Percentiles rank a stretch among this genome's conserved stretches.
Conservation (phyloP, 35 echinoderm and acorn worm species). For the Holothuria glaberrima region DNA sequence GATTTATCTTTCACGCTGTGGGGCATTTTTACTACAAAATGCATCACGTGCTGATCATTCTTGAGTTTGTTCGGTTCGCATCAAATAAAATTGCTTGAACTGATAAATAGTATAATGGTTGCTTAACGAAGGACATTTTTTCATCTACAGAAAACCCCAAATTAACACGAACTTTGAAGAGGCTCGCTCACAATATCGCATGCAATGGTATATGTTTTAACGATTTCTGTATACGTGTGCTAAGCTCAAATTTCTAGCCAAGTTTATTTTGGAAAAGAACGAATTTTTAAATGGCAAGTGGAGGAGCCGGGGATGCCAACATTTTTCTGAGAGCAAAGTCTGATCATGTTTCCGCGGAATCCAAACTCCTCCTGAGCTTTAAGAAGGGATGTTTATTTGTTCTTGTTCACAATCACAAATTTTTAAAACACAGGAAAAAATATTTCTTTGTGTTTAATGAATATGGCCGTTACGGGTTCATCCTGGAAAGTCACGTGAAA, state of each 20-base stretch:
- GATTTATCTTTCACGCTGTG: no score
- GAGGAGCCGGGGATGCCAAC: neutral
- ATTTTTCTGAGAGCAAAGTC: neutral
- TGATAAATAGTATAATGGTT: no score
- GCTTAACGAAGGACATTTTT: no score
- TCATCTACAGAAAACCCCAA: no score
- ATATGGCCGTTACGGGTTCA: constrained; percentile 9
- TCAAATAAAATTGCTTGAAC: no score
- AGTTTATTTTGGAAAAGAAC: neutral
- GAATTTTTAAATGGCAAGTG: neutral
- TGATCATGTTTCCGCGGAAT: neutral
- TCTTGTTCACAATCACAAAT: constrained; percentile 11
- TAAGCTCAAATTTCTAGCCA: neutral
- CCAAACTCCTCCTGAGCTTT: neutral
- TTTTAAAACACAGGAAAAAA: neutral
- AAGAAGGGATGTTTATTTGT: neutral
- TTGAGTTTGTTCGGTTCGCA: no score
- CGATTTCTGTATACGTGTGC: no score
- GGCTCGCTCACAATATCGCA: no score
- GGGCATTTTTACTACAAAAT: no score
- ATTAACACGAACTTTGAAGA: no score
- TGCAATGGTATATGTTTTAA: no score
- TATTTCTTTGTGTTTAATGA: neutral
- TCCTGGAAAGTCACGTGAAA: constrained; percentile 2
- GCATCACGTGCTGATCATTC: no score